Evolutionary conservation across 2,113 vertebrate genomes (phyloP).

Genomic region (Pterocles burchelli): DNA sequence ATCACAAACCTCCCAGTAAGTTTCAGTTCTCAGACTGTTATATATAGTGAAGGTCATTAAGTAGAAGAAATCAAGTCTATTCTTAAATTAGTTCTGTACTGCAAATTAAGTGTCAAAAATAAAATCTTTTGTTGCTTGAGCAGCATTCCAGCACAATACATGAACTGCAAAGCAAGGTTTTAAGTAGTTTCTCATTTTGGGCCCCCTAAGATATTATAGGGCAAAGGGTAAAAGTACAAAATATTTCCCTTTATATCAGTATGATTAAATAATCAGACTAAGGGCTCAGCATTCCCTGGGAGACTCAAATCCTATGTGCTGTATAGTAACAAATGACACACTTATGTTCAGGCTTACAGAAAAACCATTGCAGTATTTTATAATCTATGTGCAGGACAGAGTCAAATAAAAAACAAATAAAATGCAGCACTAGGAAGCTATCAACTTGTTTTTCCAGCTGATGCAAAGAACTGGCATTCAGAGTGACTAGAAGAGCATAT

Average conservation of each 20-base stretch:
- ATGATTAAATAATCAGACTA: not conserved
- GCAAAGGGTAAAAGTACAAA: not conserved
- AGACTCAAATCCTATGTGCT: not conserved
- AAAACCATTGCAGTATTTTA: not conserved
- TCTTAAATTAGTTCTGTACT: not conserved
- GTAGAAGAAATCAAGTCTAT: not conserved
- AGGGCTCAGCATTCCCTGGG: not conserved
- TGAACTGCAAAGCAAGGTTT: not conserved
- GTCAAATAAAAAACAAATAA: not conserved
- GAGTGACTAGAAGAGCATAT: not conserved
- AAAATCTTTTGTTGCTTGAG: not conserved
- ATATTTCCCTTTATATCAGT: not conserved
- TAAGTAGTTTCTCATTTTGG: not conserved
- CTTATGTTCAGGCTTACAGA: not conserved
- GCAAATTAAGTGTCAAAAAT: not conserved
- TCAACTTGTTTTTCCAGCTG: not conserved
- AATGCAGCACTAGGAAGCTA: not conserved
- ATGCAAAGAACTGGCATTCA: not conserved
- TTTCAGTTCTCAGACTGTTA: not conserved
- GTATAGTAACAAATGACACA: not conserved
- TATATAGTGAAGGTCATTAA: not conserved
- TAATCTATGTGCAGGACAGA: not conserved
- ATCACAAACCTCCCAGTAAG: not conserved
- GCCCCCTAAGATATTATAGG: not conserved
- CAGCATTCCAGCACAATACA: not conserved